Evolutionary conservation across 2,113 vertebrate genomes (phyloP), one percentile per base, ranked within the genome.

Genomic region (Mirza zaza): DNA sequence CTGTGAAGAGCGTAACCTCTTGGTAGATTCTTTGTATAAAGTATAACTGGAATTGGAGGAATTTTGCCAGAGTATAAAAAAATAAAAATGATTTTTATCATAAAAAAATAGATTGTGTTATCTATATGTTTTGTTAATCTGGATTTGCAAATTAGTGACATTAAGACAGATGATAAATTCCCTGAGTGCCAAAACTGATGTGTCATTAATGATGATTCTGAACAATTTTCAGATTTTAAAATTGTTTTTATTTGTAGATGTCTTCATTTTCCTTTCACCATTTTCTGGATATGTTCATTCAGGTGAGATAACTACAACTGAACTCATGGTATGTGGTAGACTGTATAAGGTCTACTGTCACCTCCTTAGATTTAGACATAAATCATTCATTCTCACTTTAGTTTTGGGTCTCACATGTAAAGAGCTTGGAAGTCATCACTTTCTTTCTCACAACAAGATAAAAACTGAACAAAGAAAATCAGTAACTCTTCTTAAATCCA

Each of bases 1-100:
- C 36, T 59, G 29, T 61, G n/a, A 93, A 79, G 39, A 71, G 5
- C 18, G 87, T 20, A 48, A 17, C 71, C 8, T 85, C 25, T 61
- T 95, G 67, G 52, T 59, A 65, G 36, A 48, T 77, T 90, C 39
- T 82, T 94, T 95, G 48, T 39, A 63, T 36, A 42, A 90, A 65
- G 17, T 87, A 21, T 68, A 95, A 61, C 52, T 94, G 34, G n/a
- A 71, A 92, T 82, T 39, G 79, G 45, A 87, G 20, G 29, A 87
- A 55, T 63, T 82, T 76, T 94, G 39, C 4, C 14, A 21, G 17
- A 14, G 6, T 70, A 27, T 59, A 23, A 90, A 67, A 6, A 50
- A 70, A 71, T n/a, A 65, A 94, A 91, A 87, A n/a, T 80, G 61
- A 85, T 25, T 88, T 81, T 90, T 57, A 80, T 94, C 11, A 63